Conservation (phyloP, 2,113 vertebrate genomes). For the Rissa tridactyla region DNA sequence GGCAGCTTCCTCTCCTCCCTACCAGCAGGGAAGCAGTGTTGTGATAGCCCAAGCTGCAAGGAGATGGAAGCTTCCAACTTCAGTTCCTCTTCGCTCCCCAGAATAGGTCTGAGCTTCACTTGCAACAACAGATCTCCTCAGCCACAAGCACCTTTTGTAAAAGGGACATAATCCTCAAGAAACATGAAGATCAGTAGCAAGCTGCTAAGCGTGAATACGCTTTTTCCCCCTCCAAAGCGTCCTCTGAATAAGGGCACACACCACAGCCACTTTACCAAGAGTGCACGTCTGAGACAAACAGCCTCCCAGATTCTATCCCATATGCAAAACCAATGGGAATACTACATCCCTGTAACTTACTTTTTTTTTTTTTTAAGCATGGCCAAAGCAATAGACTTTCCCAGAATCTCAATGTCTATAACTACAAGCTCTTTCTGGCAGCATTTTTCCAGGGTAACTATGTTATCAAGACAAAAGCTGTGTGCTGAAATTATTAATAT, state of each 20-base stretch:
- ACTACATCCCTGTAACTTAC: neutral
- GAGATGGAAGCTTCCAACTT: neutral
- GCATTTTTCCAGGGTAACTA: neutral
- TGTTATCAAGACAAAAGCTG: neutral
- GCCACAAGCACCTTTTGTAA: neutral
- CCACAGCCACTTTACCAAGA: neutral
- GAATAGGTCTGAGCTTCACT: neutral
- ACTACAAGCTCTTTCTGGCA: neutral
- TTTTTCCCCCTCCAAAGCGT: neutral
- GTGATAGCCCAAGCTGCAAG: neutral
- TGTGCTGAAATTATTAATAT: neutral
- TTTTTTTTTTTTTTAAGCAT: neutral
- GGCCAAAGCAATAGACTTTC: neutral
- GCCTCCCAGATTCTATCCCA: neutral
- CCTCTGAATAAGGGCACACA: neutral
- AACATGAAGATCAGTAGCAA: neutral
- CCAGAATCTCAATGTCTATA: neutral
- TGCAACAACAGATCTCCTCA: neutral
- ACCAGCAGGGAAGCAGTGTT: neutral
- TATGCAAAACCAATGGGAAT: neutral
- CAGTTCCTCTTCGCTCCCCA: neutral
- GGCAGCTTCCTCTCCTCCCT: neutral
- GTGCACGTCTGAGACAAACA: neutral
- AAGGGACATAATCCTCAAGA: neutral
- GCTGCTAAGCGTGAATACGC: accelerated